These are phyloP conservation scores for Cyanoderma ruficeps DNA, from an alignment of 2,113 vertebrate genomes.

Conservation along the genomic window DNA sequence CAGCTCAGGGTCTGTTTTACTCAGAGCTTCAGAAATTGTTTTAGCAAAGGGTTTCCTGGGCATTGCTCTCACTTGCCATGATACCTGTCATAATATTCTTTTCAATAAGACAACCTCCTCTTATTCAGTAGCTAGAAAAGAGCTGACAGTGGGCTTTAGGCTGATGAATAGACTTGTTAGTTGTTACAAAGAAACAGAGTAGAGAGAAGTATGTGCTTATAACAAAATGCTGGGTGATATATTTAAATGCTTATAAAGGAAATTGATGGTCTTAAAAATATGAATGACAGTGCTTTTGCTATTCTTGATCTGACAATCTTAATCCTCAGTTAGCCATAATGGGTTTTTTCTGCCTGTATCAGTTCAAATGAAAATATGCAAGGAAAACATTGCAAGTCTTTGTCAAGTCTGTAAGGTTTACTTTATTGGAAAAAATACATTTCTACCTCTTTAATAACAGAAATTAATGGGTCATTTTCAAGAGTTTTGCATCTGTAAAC, in stretches of 20 bases:
- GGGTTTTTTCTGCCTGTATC: neutral
- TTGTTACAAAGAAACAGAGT: neutral
- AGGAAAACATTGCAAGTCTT: neutral
- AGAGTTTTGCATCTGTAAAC: neutral
- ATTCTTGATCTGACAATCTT: neutral
- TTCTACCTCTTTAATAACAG: neutral
- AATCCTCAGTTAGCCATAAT: neutral
- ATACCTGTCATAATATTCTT: neutral
- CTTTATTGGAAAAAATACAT: neutral
- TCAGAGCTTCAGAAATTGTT: neutral
- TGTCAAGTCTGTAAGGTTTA: neutral
- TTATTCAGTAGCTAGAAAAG: neutral
- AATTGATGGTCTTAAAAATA: neutral
- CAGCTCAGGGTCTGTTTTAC: neutral
- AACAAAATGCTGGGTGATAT: neutral
- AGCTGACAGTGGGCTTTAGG: neutral
- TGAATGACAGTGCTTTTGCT: neutral
- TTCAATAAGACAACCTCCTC: neutral
- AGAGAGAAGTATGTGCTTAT: neutral
- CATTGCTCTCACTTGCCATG: neutral
- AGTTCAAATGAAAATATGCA: neutral
- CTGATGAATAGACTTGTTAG: neutral
- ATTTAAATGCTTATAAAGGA: neutral
- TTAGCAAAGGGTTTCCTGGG: neutral
- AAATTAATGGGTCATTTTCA: neutral